Base-by-base conservation (phyloP, 2,797 vertebrate species). In the Phoebastria nigripes region DNA sequence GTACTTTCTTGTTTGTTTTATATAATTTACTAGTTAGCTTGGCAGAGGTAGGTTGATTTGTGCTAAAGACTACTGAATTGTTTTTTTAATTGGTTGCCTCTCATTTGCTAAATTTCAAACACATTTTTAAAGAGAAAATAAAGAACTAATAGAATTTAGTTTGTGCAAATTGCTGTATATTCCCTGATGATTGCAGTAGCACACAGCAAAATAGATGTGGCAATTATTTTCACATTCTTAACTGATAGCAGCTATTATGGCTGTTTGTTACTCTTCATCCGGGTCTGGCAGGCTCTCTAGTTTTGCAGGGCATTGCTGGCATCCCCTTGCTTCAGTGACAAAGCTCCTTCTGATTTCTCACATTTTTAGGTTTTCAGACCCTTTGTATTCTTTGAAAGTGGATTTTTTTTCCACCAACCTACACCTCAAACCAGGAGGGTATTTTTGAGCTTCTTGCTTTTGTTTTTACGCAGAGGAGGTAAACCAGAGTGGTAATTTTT, bases 201-300 rank as follows among this genome's bases (percentile, higher is more conserved):
- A 47, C 2, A 11, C 24, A 84, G 41, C 84, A 93, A 31, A 85
- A 66, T 46, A 78, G 11, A 62, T 77, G 44, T 0, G 0, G 22
- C 65, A 87, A 59, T 88, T 93, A 70, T 89, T 95, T 91, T 94
- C 33, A 66, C 37, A 56, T 83, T 87, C 63, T 67, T 89, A 89
- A 59, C 41, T 78, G 90, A 55, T 11, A 71, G 31, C 69, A 81
- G 18, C 46, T 56, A 4, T 78, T 94, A 41, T 5, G 3, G 12
- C 21, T 72, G 22, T 59, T 92, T 74, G 31, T 89, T 12, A 42
- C 11, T 78, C 44, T 65, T 78, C 33, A 33, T 46, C 37, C 0
- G 1, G 5, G 25, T 56, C 56, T 87, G 65, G 39, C 49, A 92
- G 33, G 19, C 44, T 82, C 31, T 86, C 35, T 82, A 14, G 37